These are phyloP conservation scores for Cinara cedri DNA, from an alignment of 2,888 invertebrate genomes.

Conservation along the genomic window DNA sequence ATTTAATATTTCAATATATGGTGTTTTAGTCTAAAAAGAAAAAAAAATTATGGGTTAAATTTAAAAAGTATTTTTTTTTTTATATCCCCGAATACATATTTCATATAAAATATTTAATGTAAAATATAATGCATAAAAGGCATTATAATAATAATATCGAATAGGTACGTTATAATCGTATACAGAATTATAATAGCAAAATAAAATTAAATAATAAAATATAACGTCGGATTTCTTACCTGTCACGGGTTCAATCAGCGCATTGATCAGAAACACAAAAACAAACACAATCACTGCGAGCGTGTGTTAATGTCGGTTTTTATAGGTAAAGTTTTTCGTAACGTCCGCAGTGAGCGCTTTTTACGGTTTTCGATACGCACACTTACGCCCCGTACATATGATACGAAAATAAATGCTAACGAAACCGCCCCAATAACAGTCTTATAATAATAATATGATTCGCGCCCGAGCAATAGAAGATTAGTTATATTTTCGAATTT, in stretches of 20 bases:
- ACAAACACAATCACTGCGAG: slow-evolving; percentile 43
- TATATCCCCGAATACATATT: too few relatives aligned
- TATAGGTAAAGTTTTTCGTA: slow-evolving; percentile 47
- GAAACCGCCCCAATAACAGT: neutral
- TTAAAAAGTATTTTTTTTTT: too few relatives aligned
- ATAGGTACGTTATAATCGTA: too few relatives aligned
- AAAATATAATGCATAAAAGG: too few relatives aligned
- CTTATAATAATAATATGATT: neutral
- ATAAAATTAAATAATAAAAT: neutral
- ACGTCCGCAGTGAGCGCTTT: slow-evolving; percentile 52
- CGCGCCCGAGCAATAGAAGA: neutral
- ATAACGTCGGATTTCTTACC: slow-evolving; percentile 9
- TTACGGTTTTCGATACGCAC: slow-evolving; percentile 15
- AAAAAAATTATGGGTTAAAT: too few relatives aligned
- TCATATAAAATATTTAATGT: too few relatives aligned
- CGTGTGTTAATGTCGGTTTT: slow-evolving; percentile 45
- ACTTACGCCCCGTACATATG: neutral
- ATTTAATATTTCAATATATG: too few relatives aligned
- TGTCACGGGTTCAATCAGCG: slow-evolving; percentile 28
- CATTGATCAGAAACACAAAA: slow-evolving; percentile 51
- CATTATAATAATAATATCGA: too few relatives aligned
- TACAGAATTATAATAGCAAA: neutral
- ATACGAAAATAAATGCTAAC: neutral
- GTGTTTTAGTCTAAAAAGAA: too few relatives aligned
- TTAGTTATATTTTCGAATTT: slow-evolving; percentile 6